Evolutionary conservation across 2,797 vertebrate species (phyloP).

Genomic region (Taeniopygia guttata): DNA sequence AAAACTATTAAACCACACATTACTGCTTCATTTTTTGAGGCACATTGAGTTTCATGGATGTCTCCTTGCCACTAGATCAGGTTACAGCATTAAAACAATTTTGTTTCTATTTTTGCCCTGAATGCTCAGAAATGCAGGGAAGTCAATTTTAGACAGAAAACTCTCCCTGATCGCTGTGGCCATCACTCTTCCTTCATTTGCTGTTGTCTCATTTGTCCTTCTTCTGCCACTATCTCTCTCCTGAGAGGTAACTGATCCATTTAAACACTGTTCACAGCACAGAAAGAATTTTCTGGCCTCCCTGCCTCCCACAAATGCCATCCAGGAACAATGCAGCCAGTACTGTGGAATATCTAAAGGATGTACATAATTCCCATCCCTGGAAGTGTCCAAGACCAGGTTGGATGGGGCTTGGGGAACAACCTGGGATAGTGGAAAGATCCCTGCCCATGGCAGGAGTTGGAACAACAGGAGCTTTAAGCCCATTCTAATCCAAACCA

Average conservation of each 20-base stretch:
- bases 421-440: not conserved
- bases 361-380: not conserved
- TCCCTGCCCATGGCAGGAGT: not conserved
- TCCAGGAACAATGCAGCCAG: not conserved
- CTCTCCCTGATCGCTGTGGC: not conserved
- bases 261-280: not conserved
- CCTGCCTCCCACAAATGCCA: not conserved
- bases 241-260: not conserved
- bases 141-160: slow-evolving; percentile 5
- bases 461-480: not conserved
- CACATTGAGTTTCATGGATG: not conserved
- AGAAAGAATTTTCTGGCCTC: not conserved
- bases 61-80: not conserved
- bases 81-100: not conserved
- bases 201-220: not conserved
- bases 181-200: slow-evolving; percentile 20
- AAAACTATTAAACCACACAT: not conserved
- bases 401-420: accelerated
- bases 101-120: not conserved
- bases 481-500: not conserved
- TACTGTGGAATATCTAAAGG: not conserved
- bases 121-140: not conserved
- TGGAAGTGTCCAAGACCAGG: not conserved
- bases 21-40: not conserved
- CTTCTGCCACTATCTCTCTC: not conserved